Base-by-base conservation (phyloP, 2,797 vertebrate genomes). In the Enteromius unitaeniatus region DNA sequence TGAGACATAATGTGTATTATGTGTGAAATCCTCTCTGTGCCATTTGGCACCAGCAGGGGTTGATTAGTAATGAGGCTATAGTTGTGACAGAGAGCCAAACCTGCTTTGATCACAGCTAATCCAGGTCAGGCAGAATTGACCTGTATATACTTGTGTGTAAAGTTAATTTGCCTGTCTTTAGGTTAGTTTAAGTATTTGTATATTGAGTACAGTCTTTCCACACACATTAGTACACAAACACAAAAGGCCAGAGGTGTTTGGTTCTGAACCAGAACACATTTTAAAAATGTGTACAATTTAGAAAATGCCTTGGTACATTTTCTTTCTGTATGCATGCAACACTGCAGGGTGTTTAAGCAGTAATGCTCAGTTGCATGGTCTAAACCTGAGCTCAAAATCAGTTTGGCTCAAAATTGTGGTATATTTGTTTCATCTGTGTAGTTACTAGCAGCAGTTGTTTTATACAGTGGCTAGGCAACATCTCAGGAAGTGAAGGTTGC, bases 41-140 rank as follows among this genome's bases (percentile, higher is more conserved):
- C 78, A 76, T 67, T 70, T 86, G 74, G 84, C 37, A 21, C 0
- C 92, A 91, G 90, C 92, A 90, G 92, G 91, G 89, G 91, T 80
- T 87, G n/a, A 85, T 91, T 89, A 89, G 89, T 92, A 92, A 93
- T 89, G 89, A 91, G 91, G 86, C 62, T 91, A 86, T 82, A 86
- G 89, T 86, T 90, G 82, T 89, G 88, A 84, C 14, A 15, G 84
- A 86, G 78, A 86, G 87, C 86, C 86, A 90, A 83, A 84, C 85
- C 80, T 85, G 42, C 73, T 89, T 81, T 87, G 79, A 89, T 78
- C 85, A n/a, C 64, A 82, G 86, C 87, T 91, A 88, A 90, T 86
- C 79, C 84, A 75, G 89, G 89, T 90, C 92, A 89, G 79, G 40
- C 78, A 85, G 85, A 80, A 60, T 3, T 86, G 51, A 79, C 85